Percentiles rank a stretch among this genome's conserved stretches.
phyloP scores from a whole-genome alignment of 2,113 vertebrate species.

The Phyllostomus hastatus region DNA sequence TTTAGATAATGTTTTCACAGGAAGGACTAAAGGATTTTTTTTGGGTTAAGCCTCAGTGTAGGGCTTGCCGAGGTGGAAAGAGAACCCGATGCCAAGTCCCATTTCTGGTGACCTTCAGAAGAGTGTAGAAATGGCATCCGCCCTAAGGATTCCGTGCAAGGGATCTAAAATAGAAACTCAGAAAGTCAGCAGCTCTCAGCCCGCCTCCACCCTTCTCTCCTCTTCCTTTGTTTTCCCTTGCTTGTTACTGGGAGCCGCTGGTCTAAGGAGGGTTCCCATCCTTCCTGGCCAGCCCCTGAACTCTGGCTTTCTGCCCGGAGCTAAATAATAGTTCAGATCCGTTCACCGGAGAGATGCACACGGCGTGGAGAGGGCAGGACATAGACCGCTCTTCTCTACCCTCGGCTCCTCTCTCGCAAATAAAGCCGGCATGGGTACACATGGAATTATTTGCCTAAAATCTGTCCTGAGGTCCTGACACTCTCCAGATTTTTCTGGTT shows the following conservation, averaged over 20 bases:
- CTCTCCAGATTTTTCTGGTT: not conserved
- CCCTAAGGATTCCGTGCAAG: conserved; percentile 30
- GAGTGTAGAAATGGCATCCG: not conserved
- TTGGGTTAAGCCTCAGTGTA: not conserved
- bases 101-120: conserved; percentile 23
- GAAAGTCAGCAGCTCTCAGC: not conserved
- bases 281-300: conserved; percentile 48
- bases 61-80: not conserved
- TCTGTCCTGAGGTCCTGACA: not conserved
- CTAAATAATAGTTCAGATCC: conserved; percentile 18
- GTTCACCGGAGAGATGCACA: not conserved
- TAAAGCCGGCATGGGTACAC: not conserved
- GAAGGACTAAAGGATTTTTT: not conserved
- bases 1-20: conserved; percentile 9
- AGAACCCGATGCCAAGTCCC: not conserved
- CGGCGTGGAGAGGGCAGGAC: not conserved
- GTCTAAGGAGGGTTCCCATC: conserved; percentile 42
- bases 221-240: conserved; percentile 50
- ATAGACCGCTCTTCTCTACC: not conserved
- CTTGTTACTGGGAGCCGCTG: not conserved
- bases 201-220: conserved; percentile 36
- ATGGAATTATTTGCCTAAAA: not conserved
- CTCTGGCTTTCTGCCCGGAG: conserved; percentile 30
- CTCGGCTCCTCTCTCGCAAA: not conserved
- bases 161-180: conserved; percentile 53